Evolutionary conservation across 2,888 invertebrate genomes (phyloP).

Genomic region (Adelognathus sp.): DNA sequence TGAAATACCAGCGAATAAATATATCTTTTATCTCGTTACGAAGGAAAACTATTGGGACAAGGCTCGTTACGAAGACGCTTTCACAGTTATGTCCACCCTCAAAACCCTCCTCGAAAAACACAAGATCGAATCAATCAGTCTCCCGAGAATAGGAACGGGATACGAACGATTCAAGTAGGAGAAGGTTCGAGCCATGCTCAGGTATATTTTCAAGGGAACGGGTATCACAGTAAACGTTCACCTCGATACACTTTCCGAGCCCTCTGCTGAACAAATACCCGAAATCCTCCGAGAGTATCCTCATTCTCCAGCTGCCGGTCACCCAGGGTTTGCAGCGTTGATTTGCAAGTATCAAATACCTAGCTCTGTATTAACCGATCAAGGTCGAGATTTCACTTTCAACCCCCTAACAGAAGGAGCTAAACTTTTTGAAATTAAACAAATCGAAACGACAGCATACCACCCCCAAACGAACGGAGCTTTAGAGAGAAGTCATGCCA

Average conservation of each 20-base stretch:
- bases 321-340: slow-evolving; percentile 59
- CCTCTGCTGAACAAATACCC: slow-evolving; percentile 13
- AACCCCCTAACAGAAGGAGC: slow-evolving; percentile 65
- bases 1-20: neutral
- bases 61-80: slow-evolving; percentile 10
- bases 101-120: neutral
- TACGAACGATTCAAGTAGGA: slow-evolving; percentile 28
- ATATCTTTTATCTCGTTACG: slow-evolving; percentile 22
- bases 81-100: neutral
- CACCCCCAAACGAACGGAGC: slow-evolving; percentile 71
- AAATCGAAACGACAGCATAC: slow-evolving; percentile 69
- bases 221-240: slow-evolving; percentile 11
- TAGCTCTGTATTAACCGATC: slow-evolving; percentile 67
- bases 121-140: neutral
- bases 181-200: slow-evolving; percentile 19
- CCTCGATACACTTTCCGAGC: slow-evolving; percentile 5
- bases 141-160: slow-evolving; percentile 10
- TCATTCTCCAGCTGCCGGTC: slow-evolving; percentile 41
- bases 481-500: slow-evolving; percentile 72
- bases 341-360: slow-evolving; percentile 69
- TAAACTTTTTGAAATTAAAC: slow-evolving; percentile 69
- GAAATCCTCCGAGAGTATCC: slow-evolving; percentile 45
- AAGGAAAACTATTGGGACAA: slow-evolving; percentile 14
- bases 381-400: slow-evolving; percentile 67
- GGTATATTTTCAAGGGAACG: slow-evolving; percentile 28